These are phyloP conservation scores for Protobothrops mucrosquamatus DNA, from an alignment of 2,113 vertebrate genomes.

Conservation along the genomic window DNA sequence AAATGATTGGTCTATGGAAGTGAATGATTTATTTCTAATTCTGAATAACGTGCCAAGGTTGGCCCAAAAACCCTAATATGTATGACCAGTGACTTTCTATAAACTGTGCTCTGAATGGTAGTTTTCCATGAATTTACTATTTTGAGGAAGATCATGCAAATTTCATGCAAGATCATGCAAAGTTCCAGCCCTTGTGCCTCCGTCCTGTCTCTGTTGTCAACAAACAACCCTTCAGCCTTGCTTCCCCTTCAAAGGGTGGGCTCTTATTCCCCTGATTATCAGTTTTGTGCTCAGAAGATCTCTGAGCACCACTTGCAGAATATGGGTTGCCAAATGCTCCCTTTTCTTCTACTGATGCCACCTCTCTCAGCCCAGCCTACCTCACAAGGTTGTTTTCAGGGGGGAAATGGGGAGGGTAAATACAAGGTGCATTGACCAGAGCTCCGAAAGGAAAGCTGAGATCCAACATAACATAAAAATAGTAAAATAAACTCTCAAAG, in stretches of 20 bases:
- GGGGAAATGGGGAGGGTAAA: neutral
- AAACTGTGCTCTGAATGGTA: neutral
- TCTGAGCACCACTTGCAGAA: neutral
- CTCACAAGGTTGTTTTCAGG: neutral
- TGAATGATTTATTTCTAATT: neutral
- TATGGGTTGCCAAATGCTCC: neutral
- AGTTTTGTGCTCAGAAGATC: neutral
- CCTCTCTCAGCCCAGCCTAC: neutral
- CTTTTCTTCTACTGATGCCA: neutral
- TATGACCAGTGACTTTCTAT: neutral
- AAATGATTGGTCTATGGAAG: neutral
- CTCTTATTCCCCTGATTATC: too few species aligned
- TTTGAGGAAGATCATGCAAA: neutral
- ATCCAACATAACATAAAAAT: neutral
- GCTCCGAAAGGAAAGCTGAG: neutral
- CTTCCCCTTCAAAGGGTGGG: neutral
- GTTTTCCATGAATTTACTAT: neutral
- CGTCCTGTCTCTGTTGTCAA: neutral
- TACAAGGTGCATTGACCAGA: neutral
- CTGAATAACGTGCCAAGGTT: neutral
- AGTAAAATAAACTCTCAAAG: neutral
- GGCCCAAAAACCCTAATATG: rapidly evolving
- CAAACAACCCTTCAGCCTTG: neutral
- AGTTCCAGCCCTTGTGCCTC: neutral
- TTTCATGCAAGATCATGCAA: too few species aligned